Evolutionary conservation across 2,888 invertebrate species (phyloP).

Genomic region (Drosophila histrio): DNA sequence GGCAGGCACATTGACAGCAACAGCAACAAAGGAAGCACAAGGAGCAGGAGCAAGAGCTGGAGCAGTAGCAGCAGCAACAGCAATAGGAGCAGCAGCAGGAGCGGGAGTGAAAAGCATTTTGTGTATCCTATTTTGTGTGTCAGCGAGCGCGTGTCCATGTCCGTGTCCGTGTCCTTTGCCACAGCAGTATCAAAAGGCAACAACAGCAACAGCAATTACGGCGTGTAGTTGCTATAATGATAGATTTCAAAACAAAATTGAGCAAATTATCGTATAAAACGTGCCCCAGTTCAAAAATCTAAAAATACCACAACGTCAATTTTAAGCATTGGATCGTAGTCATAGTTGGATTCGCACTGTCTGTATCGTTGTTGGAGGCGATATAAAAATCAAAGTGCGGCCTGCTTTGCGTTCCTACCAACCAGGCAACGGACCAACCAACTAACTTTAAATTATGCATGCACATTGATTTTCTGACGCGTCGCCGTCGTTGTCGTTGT

Average conservation of each 20-base stretch:
- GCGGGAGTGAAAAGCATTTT: slow-evolving; percentile 68
- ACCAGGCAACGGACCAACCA: slow-evolving; percentile 15
- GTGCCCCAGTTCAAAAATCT: slow-evolving; percentile 61
- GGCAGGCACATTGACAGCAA: slow-evolving; percentile 60
- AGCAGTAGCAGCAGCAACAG: slow-evolving; percentile 15
- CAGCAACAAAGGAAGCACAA: slow-evolving; percentile 41
- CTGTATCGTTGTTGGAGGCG: slow-evolving; percentile 12
- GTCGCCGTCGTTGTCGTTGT: slow-evolving; percentile 11
- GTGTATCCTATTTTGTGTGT: slow-evolving; percentile 75
- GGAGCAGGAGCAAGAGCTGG: slow-evolving; percentile 18
- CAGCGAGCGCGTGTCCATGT: slow-evolving; percentile 58
- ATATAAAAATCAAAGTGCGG: slow-evolving; percentile 42
- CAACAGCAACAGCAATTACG: slow-evolving; percentile 56
- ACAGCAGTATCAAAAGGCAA: slow-evolving; percentile 27
- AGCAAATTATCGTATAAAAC: slow-evolving; percentile 69
- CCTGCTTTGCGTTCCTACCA: slow-evolving; percentile 13
- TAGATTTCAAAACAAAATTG: slow-evolving; percentile 75
- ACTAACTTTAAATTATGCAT: slow-evolving; percentile 74
- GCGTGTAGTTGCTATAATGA: slow-evolving; percentile 69
- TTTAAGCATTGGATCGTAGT: slow-evolving; percentile 9
- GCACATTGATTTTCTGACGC: slow-evolving; percentile 74
- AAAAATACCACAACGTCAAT: slow-evolving; percentile 54
- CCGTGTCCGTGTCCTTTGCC: slow-evolving; percentile 36
- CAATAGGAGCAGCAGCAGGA: slow-evolving; percentile 20
- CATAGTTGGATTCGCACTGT: slow-evolving; percentile 1